Percentiles rank a stretch among this genome's conserved stretches.
phyloP scores from a whole-genome alignment of 1,140 invertebrate genomes.

The Danaus melanippus region DNA sequence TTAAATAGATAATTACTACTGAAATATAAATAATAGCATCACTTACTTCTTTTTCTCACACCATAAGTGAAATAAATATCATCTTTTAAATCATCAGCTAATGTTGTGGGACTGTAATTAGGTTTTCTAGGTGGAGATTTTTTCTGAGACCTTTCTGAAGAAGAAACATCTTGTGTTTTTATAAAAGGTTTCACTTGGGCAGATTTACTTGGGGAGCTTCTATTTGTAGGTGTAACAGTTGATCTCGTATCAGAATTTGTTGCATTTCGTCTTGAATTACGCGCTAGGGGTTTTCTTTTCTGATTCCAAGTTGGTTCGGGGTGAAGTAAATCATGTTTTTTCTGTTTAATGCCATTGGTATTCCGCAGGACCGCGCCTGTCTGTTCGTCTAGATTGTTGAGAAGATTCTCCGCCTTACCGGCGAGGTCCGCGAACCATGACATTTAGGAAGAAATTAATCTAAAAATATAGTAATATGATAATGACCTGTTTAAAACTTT shows the following conservation, averaged over 20 bases:
- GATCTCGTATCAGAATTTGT: slow-evolving; percentile 24
- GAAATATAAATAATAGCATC: background rate
- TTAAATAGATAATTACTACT: background rate
- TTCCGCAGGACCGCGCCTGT: slow-evolving; percentile 79
- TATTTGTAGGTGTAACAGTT: slow-evolving; percentile 20
- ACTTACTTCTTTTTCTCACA: slow-evolving; percentile 47
- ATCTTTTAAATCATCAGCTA: slow-evolving; percentile 35
- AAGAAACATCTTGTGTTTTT: slow-evolving; percentile 10
- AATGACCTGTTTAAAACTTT: too few relatives aligned
- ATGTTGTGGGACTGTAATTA: slow-evolving; percentile 34
- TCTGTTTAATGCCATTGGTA: slow-evolving; percentile 35
- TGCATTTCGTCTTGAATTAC: slow-evolving; percentile 30
- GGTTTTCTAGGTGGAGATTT: slow-evolving; percentile 29
- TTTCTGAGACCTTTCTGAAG: slow-evolving; percentile 9
- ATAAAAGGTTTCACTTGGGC: slow-evolving; percentile 9
- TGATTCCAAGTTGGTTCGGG: slow-evolving; percentile 26
- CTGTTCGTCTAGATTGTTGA: slow-evolving; percentile 89
- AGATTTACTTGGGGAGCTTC: slow-evolving; percentile 24
- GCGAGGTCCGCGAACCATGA: slow-evolving; percentile 88
- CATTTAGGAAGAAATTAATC: slow-evolving; percentile 69
- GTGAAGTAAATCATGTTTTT: slow-evolving; percentile 31
- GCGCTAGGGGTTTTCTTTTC: slow-evolving; percentile 30
- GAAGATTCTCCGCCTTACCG: slow-evolving; percentile 87
- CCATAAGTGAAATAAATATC: slow-evolving; percentile 29
- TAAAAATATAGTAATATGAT: too few relatives aligned